Evolutionary conservation across 2,888 invertebrate genomes (phyloP).

Genomic region (Acanthococcus lagerstroemiae): DNA sequence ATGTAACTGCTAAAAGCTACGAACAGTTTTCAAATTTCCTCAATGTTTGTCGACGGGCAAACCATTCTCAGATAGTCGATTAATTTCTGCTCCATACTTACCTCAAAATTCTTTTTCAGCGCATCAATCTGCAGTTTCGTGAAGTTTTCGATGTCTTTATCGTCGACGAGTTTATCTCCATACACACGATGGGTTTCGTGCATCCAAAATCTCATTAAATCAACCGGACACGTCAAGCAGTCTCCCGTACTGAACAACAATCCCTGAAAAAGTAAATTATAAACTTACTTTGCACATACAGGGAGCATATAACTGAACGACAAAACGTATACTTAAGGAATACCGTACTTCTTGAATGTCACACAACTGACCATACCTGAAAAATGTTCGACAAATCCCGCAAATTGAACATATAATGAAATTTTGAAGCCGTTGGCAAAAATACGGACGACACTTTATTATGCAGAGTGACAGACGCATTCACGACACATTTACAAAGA

Average conservation of each 20-base stretch:
- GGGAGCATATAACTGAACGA: too few species aligned
- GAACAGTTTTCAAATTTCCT: too few species aligned
- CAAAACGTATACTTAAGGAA: too few species aligned
- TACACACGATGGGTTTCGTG: slow-evolving; percentile 92
- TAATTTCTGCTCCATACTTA: slow-evolving; percentile 40
- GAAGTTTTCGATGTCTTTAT: slow-evolving; percentile 84
- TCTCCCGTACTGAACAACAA: slow-evolving; percentile 82
- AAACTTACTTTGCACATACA: too few species aligned
- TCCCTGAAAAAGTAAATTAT: slow-evolving; percentile 61
- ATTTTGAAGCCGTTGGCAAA: slow-evolving; percentile 90
- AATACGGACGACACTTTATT: slow-evolving; percentile 78
- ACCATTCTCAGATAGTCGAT: too few species aligned
- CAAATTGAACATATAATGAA: slow-evolving; percentile 92
- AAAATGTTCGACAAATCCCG: slow-evolving; percentile 91
- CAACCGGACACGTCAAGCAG: slow-evolving; percentile 66
- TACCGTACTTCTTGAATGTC: neutral
- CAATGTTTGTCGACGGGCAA: too few species aligned
- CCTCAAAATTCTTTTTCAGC: slow-evolving; percentile 86
- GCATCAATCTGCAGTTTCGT: slow-evolving; percentile 79
- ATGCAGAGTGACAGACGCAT: slow-evolving; percentile 74
- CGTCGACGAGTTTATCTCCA: slow-evolving; percentile 83
- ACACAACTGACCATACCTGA: slow-evolving; percentile 56
- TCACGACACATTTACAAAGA: slow-evolving; percentile 59
- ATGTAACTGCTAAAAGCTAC: too few species aligned
- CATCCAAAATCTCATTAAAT: slow-evolving; percentile 81